Conservation (phyloP, 2,797 vertebrate species). For the Nyctibius grandis region DNA sequence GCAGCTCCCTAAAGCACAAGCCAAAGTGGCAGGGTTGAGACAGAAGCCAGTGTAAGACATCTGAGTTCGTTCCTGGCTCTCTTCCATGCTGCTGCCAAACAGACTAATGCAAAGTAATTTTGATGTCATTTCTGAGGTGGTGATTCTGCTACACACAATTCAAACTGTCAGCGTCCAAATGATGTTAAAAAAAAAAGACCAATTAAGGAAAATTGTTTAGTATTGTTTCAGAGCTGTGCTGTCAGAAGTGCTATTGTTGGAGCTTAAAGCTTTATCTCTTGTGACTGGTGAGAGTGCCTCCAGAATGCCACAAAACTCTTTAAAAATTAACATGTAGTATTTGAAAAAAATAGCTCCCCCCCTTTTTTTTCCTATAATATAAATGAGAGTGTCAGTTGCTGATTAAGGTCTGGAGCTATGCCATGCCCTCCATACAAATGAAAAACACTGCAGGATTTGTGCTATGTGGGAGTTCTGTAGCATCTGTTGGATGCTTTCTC, state of each 20-base stretch:
- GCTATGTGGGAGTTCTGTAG: not conserved
- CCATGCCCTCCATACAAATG: not conserved
- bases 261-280: not conserved
- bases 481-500: not conserved
- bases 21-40: not conserved
- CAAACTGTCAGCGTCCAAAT: conserved; percentile 45
- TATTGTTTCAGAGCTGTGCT: conserved; percentile 48
- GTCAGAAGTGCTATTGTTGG: conserved; percentile 32
- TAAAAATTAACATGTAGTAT: not conserved
- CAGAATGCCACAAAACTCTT: not conserved
- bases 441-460: not conserved
- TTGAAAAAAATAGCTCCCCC: not conserved
- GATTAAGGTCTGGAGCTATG: not conserved
- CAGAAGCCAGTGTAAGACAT: not conserved
- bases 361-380: fast-evolving
- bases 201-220: conserved; percentile 63
- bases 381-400: not conserved
- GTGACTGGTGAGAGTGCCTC: not conserved
- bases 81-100: conserved; percentile 42
- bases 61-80: conserved; percentile 18
- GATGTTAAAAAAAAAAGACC: conserved; percentile 34
- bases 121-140: conserved; percentile 55
- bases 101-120: conserved; percentile 56
- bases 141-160: conserved; percentile 35
- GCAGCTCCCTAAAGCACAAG: not conserved